Evolutionary conservation across 2,888 invertebrate genomes (phyloP), one percentile per base, ranked within the genome.

Genomic region (Brachycybe producta): DNA sequence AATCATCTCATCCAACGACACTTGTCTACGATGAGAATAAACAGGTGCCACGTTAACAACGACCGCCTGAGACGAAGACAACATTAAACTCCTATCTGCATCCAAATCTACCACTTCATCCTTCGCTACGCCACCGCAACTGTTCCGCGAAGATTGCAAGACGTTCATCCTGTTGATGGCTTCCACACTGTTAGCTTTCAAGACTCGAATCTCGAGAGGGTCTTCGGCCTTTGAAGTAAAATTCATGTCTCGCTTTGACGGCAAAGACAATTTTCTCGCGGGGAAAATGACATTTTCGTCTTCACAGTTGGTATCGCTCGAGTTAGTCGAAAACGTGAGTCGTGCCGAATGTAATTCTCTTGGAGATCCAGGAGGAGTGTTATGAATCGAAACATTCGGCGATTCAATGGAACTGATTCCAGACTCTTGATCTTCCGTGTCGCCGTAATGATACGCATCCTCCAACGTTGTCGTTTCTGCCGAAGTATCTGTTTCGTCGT

Each of bases 81-180:
- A 13, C 32, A 11, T n/a, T 30, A 11, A 8, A 11, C 13, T n/a
- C 8, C 8, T 11, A 30, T n/a, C 32, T 7, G 5, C 36, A 19
- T 5, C 36, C 5, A 5, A 5, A 8, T n/a, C 36, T 36, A n/a
- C 15, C 19, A 5, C n/a, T 19, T 36, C n/a, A 5, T 11, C 19
- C 36, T 36, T n/a, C 50, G 39, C 17, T 53, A 35, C 28, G 19
- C 24, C 56, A 11, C 85, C 87, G 64, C 84, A 85, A 61, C 86
- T 77, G 64, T 83, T 84, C 67, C 84, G 82, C 1, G 87, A 85
- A 42, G 85, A 86, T 21, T 86, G 84, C 46, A 88, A 70, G 57
- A 88, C 86, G 64, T 86, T 87, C 67, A 85, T 82, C 47, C 87
- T 75, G 65, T 86, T 87, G 55, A 84, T 79, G 1, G 84, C 84